Evolutionary conservation across 2,797 vertebrate species (phyloP), one percentile per base, ranked within the genome.

Genomic region (Brachyalestes nurse): DNA sequence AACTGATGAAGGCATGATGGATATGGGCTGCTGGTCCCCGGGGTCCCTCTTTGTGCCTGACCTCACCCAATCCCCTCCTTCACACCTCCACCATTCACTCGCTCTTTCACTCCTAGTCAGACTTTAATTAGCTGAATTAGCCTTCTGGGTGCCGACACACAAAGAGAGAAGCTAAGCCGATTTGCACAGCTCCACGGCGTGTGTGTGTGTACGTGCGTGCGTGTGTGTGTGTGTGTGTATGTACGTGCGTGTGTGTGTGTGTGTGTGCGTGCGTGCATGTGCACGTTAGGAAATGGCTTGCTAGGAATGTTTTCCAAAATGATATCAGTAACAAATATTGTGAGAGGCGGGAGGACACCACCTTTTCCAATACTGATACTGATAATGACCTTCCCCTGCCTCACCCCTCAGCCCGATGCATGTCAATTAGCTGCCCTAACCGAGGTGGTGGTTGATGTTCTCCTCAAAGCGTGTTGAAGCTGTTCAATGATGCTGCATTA

Each of bases 171-270:
- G 25, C 60, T 60, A 58, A 81, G 28, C 58, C 53, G 51, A 83
- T 83, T 79, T 83, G 34, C 87, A 89, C 83, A 19, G 85, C 81
- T 88, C 90, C 88, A 90, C 87, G 87, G 80, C 88, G 78, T 84
- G 85, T 80, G 76, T 85, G 72, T 77, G 70, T 78, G 81, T 77
- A 70, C 72, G 21, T 42, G 42, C 79, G 64, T 53, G 72, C 40
- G 67, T 78, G 58, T 40, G 60, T 45, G 77, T 83, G 80, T 67
- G 76, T 75, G 80, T 73, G 61, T 77, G 67, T 53, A 62, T 89
- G 77, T 83, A 82, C 79, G 62, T 57, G 72, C 40, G 72, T 79
- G 80, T 77, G 73, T 66, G 13, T 49, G 34, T 77, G 61, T 77
- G 67, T 53, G 70, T 89, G 77, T 83, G 83, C 79, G 62, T 57